These are phyloP conservation scores for Hipparchia sbordonii DNA, from an alignment of 2,888 invertebrate species.

Conservation along the genomic window DNA sequence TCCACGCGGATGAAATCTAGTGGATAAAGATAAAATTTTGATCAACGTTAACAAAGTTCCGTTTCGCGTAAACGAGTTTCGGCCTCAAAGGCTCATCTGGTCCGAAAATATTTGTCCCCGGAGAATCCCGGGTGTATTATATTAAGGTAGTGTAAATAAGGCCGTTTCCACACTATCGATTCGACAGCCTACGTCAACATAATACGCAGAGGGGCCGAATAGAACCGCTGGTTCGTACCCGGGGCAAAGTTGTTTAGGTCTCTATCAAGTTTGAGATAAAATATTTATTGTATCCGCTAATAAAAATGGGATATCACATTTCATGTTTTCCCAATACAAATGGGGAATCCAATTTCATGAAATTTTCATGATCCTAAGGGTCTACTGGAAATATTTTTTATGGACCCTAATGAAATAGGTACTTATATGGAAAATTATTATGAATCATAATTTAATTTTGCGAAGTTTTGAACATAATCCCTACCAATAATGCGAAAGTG, in stretches of 20 bases:
- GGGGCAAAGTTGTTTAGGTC: conserved; percentile 27
- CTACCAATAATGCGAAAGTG: not conserved
- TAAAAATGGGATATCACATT: conserved; percentile 31
- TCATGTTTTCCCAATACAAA: conserved; percentile 21
- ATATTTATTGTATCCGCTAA: conserved; percentile 34
- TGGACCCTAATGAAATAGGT: not conserved
- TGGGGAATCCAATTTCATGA: not conserved
- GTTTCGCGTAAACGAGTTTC: conserved; percentile 30
- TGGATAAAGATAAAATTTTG: not conserved
- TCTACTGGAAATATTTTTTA: not conserved
- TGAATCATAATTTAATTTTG: conserved; percentile 10
- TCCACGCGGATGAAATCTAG: too few relatives aligned
- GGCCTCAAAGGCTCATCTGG: conserved; percentile 37
- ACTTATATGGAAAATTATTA: not conserved
- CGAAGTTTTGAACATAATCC: conserved; percentile 6
- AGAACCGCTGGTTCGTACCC: conserved; percentile 30
- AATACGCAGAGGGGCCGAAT: conserved; percentile 48
- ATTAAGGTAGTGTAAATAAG: conserved; percentile 65
- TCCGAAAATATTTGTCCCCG: conserved; percentile 55
- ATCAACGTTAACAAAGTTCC: conserved; percentile 12
- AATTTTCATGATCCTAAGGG: conserved; percentile 1
- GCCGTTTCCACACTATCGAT: conserved; percentile 53
- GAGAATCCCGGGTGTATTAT: conserved; percentile 48
- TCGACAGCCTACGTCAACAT: conserved; percentile 49
- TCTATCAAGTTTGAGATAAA: conserved; percentile 32